Base-by-base conservation (phyloP, 2,113 vertebrate genomes). In the Colinus virginianus region DNA sequence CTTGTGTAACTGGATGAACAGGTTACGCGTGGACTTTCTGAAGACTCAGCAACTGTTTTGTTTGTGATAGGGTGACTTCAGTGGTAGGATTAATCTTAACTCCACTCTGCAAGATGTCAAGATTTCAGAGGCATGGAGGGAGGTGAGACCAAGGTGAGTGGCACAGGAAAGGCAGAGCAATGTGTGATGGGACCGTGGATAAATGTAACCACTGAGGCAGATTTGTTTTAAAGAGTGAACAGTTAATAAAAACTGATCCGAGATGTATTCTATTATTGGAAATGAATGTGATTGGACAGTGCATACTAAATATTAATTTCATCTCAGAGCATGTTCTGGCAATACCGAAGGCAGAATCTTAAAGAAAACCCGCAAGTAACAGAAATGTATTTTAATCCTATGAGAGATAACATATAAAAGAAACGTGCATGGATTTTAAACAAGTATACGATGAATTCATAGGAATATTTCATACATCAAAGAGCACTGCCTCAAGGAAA, bases 1-100 rank as follows among this genome's bases (percentile, higher is more conserved):
- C 93, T 71, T 3, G 30, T 68, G 70, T 70, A 93, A 96, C 91
- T 78, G 91, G 93, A 92, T 34, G 58, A 91, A 88, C 94, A 91
- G 93, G 94, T 96, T 94, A 70, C 79, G 77, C 55, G 0, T 48
- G 75, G 56, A 68, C 64, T 71, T 91, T 87, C 36, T 92, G 58
- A 53, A 79, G 88, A 81, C 64, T 78, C 68, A 61, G 34, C 34
- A 68, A 80, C n/a, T 87, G 30, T 32, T 88, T 0, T 30, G 75
- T 51, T 70, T 88, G 17, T 63, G 71, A 71, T 23, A 84, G 30
- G 61, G 78, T 59, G 25, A 56, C 82, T 84, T 88, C 72, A 74
- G 45, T 56, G 21, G 25, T 45, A 43, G 83, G 68, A 83, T 80
- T 64, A 56, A 38, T 23, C 17, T 84, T 63, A 53, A 53, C 14